phyloP scores from a whole-genome alignment of 2,113 vertebrate genomes.

The Sterna hirundo region DNA sequence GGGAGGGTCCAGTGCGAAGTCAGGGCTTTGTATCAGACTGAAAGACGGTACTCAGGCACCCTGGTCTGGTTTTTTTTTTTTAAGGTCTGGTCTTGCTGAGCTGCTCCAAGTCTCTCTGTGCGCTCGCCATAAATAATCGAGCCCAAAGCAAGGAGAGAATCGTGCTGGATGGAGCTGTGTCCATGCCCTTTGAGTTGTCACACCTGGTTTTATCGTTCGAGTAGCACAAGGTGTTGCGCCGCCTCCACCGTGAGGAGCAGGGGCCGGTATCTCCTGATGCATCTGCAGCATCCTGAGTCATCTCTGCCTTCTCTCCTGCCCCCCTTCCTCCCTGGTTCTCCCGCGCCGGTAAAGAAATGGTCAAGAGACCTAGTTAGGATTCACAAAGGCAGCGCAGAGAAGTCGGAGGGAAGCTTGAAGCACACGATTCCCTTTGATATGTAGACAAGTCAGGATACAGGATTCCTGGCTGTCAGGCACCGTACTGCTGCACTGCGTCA shows the following conservation, averaged over 20 bases:
- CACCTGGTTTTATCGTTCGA: not conserved
- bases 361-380: conserved; percentile 17
- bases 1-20: not conserved
- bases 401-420: conserved; percentile 6
- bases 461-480: conserved; percentile 4
- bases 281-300: conserved; percentile 8
- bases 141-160: not conserved
- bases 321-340: not conserved
- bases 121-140: not conserved
- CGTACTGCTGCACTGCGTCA: conserved; percentile 29
- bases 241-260: not conserved
- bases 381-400: not conserved
- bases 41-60: not conserved
- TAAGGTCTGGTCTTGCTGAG: not conserved
- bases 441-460: not conserved
- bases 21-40: not conserved
- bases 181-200: not conserved
- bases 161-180: fast-evolving
- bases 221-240: not conserved
- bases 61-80: not conserved
- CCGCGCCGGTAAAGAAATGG: not conserved
- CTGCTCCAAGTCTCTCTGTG: not conserved
- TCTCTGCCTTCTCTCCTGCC: not conserved
- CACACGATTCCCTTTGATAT: conserved; percentile 32
- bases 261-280: not conserved